Conservation (phyloP, 2,888 invertebrate genomes). For the Athalia rosae region DNA sequence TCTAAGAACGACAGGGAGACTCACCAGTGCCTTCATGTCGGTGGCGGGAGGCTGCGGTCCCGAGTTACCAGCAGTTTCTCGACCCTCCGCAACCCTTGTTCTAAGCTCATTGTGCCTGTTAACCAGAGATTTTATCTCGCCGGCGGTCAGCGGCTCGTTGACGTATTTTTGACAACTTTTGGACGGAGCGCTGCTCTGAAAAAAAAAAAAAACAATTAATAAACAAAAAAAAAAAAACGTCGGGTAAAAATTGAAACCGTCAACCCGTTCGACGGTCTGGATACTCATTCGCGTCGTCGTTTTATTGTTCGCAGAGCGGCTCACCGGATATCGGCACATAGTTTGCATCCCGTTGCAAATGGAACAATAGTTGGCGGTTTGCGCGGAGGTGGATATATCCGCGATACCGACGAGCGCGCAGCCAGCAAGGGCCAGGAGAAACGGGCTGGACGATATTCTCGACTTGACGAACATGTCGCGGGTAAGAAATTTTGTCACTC, state of each 20-base stretch:
- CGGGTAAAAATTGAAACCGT: neutral
- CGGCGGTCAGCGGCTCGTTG: neutral
- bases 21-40: constrained; percentile 55
- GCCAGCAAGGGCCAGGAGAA: no score
- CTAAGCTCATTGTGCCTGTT: constrained; percentile 53
- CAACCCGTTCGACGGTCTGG: neutral
- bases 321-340: constrained; percentile 13
- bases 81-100: constrained; percentile 52
- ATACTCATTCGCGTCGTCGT: neutral
- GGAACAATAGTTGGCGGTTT: no score
- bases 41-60: constrained; percentile 58
- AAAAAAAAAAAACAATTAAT: no score
- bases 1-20: constrained; percentile 10
- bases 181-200: constrained; percentile 14
- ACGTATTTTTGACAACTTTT: neutral
- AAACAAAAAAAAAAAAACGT: no score
- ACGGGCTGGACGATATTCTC: no score
- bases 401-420: no score
- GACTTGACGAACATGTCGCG: no score
- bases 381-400: no score
- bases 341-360: neutral
- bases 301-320: neutral
- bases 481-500: no score
- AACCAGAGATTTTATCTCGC: neutral
- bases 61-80: constrained; percentile 54